Evolutionary conservation across 2,888 invertebrate species (phyloP).

Genomic region (Agonopterix arenella): DNA sequence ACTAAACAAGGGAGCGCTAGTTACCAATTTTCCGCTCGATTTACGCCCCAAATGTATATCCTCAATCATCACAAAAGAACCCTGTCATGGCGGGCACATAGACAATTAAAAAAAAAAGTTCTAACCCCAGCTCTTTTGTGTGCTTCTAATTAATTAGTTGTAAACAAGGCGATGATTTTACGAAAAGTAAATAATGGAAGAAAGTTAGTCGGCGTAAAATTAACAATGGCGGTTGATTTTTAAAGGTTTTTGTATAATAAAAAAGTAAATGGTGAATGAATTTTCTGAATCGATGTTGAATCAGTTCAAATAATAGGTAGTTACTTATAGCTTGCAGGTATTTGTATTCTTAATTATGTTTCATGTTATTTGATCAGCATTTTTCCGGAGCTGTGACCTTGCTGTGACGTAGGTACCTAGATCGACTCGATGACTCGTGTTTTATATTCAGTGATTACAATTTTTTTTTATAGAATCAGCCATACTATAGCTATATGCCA

Average conservation of each 20-base stretch:
- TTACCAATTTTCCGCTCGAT: conserved; percentile 73
- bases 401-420: no score
- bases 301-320: conserved; percentile 32
- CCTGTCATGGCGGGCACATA: conserved; percentile 49
- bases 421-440: no score
- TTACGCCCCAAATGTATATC: conserved; percentile 57
- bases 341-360: conserved; percentile 8
- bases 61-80: conserved; percentile 46
- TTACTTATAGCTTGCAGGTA: conserved; percentile 7
- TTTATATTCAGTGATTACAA: no score
- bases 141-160: conserved; percentile 67
- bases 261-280: conserved; percentile 31
- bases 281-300: conserved; percentile 29
- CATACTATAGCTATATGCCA: no score
- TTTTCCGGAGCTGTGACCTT: no score
- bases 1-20: conserved; percentile 28
- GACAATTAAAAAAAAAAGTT: conserved; percentile 53
- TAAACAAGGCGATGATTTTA: conserved; percentile 73
- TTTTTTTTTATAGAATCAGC: no score
- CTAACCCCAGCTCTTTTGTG: conserved; percentile 49
- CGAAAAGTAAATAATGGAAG: conserved; percentile 69
- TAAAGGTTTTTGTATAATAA: conserved; percentile 34
- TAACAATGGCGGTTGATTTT: conserved; percentile 60
- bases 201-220: conserved; percentile 56
- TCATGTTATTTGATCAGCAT: background rate